Evolutionary conservation across 2,888 invertebrate species (phyloP).

Genomic region (Fragum sueziense): DNA sequence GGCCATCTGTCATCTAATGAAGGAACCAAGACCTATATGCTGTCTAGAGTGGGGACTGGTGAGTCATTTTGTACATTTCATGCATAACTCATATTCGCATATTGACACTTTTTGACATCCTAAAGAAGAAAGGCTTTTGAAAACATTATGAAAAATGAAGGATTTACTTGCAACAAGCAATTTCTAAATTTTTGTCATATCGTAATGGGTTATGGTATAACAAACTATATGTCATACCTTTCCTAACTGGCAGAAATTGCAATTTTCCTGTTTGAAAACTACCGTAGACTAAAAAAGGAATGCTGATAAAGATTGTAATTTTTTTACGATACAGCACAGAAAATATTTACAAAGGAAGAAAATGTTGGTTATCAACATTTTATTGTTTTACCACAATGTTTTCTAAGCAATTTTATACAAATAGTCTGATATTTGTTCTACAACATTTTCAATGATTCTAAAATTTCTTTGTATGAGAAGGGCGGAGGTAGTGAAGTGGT

Average conservation of each 20-base stretch:
- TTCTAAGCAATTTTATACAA: background rate
- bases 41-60: constrained; percentile 96
- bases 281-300: too few relatives aligned
- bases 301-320: too few relatives aligned
- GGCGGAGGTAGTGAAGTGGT: too few relatives aligned
- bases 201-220: too few relatives aligned
- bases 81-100: too few relatives aligned
- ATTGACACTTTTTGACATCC: background rate
- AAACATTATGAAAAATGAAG: background rate
- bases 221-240: too few relatives aligned
- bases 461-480: too few relatives aligned
- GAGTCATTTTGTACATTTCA: constrained; percentile 39
- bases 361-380: background rate
- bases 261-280: too few relatives aligned
- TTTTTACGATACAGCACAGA: background rate
- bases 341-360: background rate
- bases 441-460: too few relatives aligned
- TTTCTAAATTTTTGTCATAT: background rate
- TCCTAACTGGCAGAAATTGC: too few relatives aligned
- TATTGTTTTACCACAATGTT: background rate
- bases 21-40: constrained; percentile 94
- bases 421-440: too few relatives aligned
- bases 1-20: constrained; percentile 96
- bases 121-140: background rate
- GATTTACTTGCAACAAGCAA: background rate